Base-by-base conservation (phyloP, 1,140 invertebrate genomes). In the Pseudachorutes palmiensis region DNA sequence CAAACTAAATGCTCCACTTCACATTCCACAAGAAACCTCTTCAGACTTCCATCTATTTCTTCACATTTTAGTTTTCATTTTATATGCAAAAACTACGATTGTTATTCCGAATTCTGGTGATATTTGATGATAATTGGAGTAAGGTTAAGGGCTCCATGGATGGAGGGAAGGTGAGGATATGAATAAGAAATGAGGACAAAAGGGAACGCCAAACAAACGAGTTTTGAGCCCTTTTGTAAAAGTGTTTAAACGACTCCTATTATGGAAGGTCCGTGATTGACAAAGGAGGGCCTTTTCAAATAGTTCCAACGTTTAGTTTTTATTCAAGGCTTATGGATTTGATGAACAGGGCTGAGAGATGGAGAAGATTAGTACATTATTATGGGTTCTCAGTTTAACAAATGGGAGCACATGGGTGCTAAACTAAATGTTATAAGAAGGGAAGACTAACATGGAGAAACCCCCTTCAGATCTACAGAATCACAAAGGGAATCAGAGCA, bases 171-270 rank as follows among this genome's bases (percentile, higher is more conserved):
- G 19, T 12, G 19, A 12, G 9, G 36, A 9, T 19, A 45, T 45
- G 36, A 45, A 45, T 45, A 45, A 45, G 36, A 45, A 45, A 45
- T 45, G 36, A 45, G 36, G 36, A 45, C 36, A 45, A 45, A 45
- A 19, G 36, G 36, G 9, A 12, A 9, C 9, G 36, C 9, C 36
- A 12, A 12, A 12, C 19, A 19, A 45, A 45, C 19, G 36, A 45
- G 19, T 9, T 9, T 55, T 19, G 51, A 22, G 12, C 51, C 51
- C 24, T 55, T 55, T 55, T 24, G 12, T 5, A 55, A 55, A 55
- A 55, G 51, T 55, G 51, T 55, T 55, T 55, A 55, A 55, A 55
- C 24, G 24, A 55, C 24, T 12, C 12, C 24, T 55, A 5, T 5
- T 5, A 55, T 55, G 9, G 51, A 55, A 24, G 24, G 19, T 9